phyloP scores from a whole-genome alignment of 1,140 invertebrate genomes.

The Geopemphigus sp. region DNA sequence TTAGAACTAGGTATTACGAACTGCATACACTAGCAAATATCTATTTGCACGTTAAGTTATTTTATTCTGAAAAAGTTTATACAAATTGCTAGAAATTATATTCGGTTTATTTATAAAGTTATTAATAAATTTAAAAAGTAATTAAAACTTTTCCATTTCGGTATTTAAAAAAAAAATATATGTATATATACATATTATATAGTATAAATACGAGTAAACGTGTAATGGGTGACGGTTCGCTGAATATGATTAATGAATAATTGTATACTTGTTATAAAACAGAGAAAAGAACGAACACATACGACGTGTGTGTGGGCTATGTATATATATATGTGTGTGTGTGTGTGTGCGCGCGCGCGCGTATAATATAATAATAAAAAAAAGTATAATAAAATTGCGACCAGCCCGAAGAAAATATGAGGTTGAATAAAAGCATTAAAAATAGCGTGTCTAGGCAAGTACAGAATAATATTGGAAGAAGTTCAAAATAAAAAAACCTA shows the following conservation, averaged over 20 bases:
- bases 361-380: background rate
- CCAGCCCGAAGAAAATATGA: constrained; percentile 8
- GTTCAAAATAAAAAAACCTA: constrained; percentile 18
- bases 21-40: too few relatives aligned
- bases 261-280: background rate
- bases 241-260: constrained; percentile 4
- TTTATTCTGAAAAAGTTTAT: too few relatives aligned
- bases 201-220: background rate
- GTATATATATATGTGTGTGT: background rate
- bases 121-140: too few relatives aligned
- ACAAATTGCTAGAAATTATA: too few relatives aligned
- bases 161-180: too few relatives aligned
- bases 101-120: too few relatives aligned
- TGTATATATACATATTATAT: too few relatives aligned
- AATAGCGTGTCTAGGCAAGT: constrained; percentile 10
- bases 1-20: too few relatives aligned
- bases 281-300: background rate
- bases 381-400: constrained; percentile 23
- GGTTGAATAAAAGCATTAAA: constrained; percentile 18
- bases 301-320: background rate
- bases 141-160: too few relatives aligned
- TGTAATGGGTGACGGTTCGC: background rate
- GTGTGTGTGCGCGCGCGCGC: background rate
- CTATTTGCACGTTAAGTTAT: too few relatives aligned
- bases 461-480: constrained; percentile 11